Evolutionary conservation across 1,140 invertebrate species (phyloP).

Genomic region (Brachionus calyciflorus): DNA sequence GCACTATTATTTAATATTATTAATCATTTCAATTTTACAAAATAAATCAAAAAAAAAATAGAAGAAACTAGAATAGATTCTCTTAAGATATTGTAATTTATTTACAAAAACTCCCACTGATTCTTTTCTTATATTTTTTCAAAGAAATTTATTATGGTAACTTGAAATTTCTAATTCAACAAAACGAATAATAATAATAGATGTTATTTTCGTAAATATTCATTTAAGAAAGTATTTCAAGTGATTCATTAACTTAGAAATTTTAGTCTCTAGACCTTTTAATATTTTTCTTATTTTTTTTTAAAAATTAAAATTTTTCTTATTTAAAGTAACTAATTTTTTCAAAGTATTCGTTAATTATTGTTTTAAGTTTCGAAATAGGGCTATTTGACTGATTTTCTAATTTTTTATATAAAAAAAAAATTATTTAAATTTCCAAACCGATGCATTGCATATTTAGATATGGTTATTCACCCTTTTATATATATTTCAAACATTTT

Average conservation of each 20-base stretch:
- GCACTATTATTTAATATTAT: slow-evolving; percentile 32
- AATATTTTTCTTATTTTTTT: neutral
- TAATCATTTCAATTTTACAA: slow-evolving; percentile 21
- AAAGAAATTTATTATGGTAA: too few relatives aligned
- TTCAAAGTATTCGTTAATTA: too few relatives aligned
- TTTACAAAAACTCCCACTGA: slow-evolving; percentile 21
- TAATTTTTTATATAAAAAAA: too few relatives aligned
- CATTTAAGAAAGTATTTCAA: slow-evolving; percentile 42
- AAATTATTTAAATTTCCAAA: too few relatives aligned
- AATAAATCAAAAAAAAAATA: slow-evolving; percentile 29
- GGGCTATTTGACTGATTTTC: too few relatives aligned
- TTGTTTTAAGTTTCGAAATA: too few relatives aligned
- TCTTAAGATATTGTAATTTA: slow-evolving; percentile 26
- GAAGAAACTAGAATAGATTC: too few relatives aligned
- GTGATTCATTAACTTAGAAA: slow-evolving; percentile 38
- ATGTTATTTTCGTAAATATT: slow-evolving; percentile 25
- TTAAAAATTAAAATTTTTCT: slow-evolving; percentile 25
- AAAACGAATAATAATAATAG: slow-evolving; percentile 1
- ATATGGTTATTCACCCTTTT: too few relatives aligned
- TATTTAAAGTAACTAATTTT: too few relatives aligned
- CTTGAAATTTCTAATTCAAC: too few relatives aligned
- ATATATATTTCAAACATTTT: too few relatives aligned
- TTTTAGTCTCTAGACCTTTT: neutral
- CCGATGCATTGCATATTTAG: too few relatives aligned
- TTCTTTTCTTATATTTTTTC: slow-evolving; percentile 6